Base-by-base conservation (phyloP, 2,888 invertebrate species). In the Polymixis lichenea region DNA sequence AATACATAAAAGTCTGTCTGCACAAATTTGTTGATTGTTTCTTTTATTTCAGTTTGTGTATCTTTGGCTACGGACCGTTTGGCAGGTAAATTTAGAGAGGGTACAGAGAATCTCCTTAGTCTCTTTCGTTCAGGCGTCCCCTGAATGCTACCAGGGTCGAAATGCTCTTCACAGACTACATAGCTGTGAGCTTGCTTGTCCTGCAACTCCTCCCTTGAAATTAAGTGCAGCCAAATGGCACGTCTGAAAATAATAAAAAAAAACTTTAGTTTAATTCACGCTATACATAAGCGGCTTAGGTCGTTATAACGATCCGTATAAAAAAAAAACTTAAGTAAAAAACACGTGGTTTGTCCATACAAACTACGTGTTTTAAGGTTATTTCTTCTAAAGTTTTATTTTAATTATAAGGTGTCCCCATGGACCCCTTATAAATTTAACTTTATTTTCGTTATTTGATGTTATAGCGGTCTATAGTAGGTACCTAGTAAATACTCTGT, bases 1-100 rank as follows among this genome's bases (percentile, higher is more conserved):
- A 81, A 62, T 28, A 73, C 71, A 69, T 77, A 85, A 77, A 82
- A 82, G 32, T 82, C 85, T 28, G 83, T 83, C 17, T 85, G 77
- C 49, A 49, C 58, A 32, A 73, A 85, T 68, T 77, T 81, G 49
- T 74, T 81, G 17, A 65, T 38, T 0, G 56, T 67, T 61, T 77
- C 66, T 51, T 64, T 81, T 77, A 68, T 73, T 46, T 85, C 85
- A 6, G 83, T 83, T 85, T 83, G 83, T 43, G 77, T 81, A 46
- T 72, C 49, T 69, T 65, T 65, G 17, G 15, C 61, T 25, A 32
- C 19, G 6, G 15, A 19, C 19, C n/a, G 43, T 28, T 62, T 83
- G 15, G 32, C 22, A 55, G 83, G 83, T 55, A 83, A 55, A 11
- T 83, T 73, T 9, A 81, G 51, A 3, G 77, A 49, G 8, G 83